Evolutionary conservation across 2,113 vertebrate species (phyloP).

Genomic region (Aix galericulata): DNA sequence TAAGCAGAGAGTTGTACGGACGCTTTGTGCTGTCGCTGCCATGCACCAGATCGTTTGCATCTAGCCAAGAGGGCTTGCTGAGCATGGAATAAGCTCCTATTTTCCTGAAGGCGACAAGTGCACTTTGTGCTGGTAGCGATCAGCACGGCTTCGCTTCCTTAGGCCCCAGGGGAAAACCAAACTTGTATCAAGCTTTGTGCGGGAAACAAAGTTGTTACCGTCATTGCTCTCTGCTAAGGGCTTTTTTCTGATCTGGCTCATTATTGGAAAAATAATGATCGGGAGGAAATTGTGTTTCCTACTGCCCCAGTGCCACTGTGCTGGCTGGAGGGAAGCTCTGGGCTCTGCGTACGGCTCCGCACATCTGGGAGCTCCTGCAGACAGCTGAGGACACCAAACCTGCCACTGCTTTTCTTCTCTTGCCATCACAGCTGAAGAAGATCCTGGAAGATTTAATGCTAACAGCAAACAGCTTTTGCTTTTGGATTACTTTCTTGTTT

Average conservation of each 20-base stretch:
- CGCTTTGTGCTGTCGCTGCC: not conserved
- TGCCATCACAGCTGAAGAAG: not conserved
- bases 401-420: not conserved
- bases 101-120: not conserved
- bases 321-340: not conserved
- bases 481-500: constrained; percentile 7
- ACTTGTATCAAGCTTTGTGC: not conserved
- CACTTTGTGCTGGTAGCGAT: not conserved
- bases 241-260: not conserved
- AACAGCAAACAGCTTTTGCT: not conserved
- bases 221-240: not conserved
- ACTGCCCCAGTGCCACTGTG: not conserved
- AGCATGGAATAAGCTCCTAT: not conserved
- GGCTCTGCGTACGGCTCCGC: not conserved
- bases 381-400: not conserved
- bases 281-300: not conserved
- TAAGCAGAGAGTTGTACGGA: not conserved
- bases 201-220: not conserved
- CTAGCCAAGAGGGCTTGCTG: not conserved
- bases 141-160: not conserved
- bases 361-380: not conserved
- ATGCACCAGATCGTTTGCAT: not conserved
- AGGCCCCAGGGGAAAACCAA: not conserved
- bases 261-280: not conserved
- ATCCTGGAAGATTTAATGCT: not conserved